Evolutionary conservation across 1,140 invertebrate genomes (phyloP).

Genomic region (Drosophila grimshawi): DNA sequence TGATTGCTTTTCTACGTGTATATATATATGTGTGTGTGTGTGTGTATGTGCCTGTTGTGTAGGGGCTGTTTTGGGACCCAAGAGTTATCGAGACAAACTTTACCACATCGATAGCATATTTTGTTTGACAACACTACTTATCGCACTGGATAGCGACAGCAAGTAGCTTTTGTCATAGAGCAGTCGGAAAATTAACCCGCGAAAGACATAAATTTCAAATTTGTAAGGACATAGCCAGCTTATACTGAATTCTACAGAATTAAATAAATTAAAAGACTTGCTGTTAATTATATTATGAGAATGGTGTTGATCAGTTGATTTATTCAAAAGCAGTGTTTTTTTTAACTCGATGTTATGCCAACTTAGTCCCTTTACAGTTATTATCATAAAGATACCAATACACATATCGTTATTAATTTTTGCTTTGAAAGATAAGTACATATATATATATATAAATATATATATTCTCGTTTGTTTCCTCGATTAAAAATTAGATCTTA

Average conservation of each 20-base stretch:
- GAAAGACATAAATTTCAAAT: slow-evolving; percentile 1
- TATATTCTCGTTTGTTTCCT: slow-evolving; percentile 29
- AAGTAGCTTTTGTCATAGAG: slow-evolving; percentile 26
- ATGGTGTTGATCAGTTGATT: slow-evolving; percentile 57
- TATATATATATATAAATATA: slow-evolving; percentile 20
- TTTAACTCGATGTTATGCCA: slow-evolving; percentile 50
- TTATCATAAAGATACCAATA: slow-evolving; percentile 58
- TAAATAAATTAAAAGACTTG: neutral
- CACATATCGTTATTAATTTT: slow-evolving; percentile 39
- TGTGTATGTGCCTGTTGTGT: slow-evolving; percentile 8
- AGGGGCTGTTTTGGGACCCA: slow-evolving; percentile 25
- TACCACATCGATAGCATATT: slow-evolving; percentile 17
- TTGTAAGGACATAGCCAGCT: neutral
- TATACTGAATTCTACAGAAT: neutral
- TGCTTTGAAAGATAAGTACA: slow-evolving; percentile 19
- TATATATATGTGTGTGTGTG: neutral
- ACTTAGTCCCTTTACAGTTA: slow-evolving; percentile 69
- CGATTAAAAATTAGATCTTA: slow-evolving; percentile 63
- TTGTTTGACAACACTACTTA: slow-evolving; percentile 24
- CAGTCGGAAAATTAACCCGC: neutral
- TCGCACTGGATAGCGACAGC: slow-evolving; percentile 1
- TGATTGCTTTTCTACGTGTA: neutral
- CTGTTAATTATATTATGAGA: slow-evolving; percentile 19
- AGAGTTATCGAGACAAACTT: slow-evolving; percentile 16
- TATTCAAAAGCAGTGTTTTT: slow-evolving; percentile 69